Conservation (phyloP, 2,888 invertebrate species). For the Tipula unca region DNA sequence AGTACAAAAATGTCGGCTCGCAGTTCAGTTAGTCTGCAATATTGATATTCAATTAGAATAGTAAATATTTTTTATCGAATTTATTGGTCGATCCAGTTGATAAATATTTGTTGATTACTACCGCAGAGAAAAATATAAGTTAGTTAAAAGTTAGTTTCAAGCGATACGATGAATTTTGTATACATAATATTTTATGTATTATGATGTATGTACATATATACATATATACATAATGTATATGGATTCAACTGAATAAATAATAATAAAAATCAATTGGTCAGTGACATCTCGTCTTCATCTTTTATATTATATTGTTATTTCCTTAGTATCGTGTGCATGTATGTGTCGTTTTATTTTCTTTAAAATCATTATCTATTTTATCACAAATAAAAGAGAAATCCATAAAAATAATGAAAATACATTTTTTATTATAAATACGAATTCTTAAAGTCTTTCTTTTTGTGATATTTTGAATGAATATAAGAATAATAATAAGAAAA, state of each 20-base stretch:
- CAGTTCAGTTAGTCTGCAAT: not conserved
- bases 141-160: not conserved
- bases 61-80: not conserved
- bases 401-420: not conserved
- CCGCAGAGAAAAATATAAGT: not conserved
- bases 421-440: not conserved
- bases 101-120: not conserved
- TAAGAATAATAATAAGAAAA: not conserved
- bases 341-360: not conserved
- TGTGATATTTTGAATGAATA: not conserved
- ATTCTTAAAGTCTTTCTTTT: constrained; percentile 1
- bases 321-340: not conserved
- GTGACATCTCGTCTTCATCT: not conserved
- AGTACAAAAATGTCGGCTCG: not conserved
- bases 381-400: not conserved
- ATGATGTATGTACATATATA: not conserved
- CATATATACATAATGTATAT: not conserved
- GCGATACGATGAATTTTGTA: not conserved
- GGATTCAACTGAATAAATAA: not conserved
- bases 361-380: not conserved
- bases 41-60: not conserved
- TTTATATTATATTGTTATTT: not conserved
- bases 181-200: not conserved
- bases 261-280: constrained; percentile 8
- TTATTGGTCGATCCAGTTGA: not conserved